Base-by-base conservation (phyloP, 2,888 invertebrate species). In the Graphium colonna region DNA sequence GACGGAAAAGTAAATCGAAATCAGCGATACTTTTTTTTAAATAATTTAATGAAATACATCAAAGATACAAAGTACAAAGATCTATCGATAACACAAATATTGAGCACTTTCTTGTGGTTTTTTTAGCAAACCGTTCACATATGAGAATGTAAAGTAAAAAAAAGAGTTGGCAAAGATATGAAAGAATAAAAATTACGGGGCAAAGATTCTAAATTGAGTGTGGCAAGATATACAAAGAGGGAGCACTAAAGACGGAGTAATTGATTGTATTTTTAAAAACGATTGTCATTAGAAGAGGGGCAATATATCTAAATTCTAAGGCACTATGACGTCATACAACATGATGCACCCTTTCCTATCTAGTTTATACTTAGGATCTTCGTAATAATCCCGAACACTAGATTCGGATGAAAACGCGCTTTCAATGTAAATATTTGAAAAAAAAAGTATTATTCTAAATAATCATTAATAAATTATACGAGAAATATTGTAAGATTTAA, bases 401-500 rank as follows among this genome's bases (percentile, higher is more conserved):
- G 62, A 59, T 58, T 63, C 62, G 62, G 62, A 67, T 50, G n/a
- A 51, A 49, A 64, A 64, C 31, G 63, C 69, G 79, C 78, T 77
- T 79, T 66, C 76, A 73, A 69, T 61, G 75, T 77, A 79, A 62
- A 68, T 67, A 47, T 46, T 36, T 36, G 10, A 38, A 33, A 31
- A 38, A 49, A 39, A 47, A 65, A 36, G 36, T 36, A 36, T 36
- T 36, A 36, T 58, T 51, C 58, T 21, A 66, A 61, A 64, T 65
- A 64, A 65, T 67, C 65, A 62, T 68, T 61, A 67, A 67, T 74
- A 69, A 75, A 75, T 60, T 67, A 73, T 73, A 75, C 67, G 63
- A 70, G 64, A 65, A 64, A 67, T 77, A 72, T 69, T 69, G 67
- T 79, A 79, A 80, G 77, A 79, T 73, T 82, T 77, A 72, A 79